These are phyloP conservation scores for Ammodytes dubius DNA, from an alignment of 2,113 vertebrate species.

Conservation along the genomic window DNA sequence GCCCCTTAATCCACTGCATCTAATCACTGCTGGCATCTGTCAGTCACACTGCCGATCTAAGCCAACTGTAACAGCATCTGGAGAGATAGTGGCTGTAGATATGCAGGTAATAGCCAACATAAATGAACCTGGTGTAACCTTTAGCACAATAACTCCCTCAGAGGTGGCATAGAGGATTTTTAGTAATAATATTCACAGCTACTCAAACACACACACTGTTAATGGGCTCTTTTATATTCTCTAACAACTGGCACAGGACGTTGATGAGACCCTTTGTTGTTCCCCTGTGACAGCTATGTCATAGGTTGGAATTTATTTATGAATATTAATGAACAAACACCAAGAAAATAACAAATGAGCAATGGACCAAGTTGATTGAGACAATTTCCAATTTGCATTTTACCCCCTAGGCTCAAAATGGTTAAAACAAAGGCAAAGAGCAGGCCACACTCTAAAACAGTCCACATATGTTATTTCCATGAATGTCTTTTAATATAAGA, in stretches of 20 bases:
- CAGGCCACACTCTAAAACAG: not conserved
- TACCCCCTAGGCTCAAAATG: not conserved
- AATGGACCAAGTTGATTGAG: slow-evolving; percentile 2
- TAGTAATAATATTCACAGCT: slow-evolving; percentile 67
- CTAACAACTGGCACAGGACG: slow-evolving; percentile 51
- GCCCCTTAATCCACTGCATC: slow-evolving; percentile 63
- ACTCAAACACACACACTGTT: slow-evolving; percentile 64
- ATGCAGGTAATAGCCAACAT: slow-evolving; percentile 54
- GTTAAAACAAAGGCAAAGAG: not conserved
- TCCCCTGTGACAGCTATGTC: slow-evolving; percentile 65
- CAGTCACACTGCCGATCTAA: slow-evolving; percentile 75
- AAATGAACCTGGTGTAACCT: slow-evolving; percentile 64
- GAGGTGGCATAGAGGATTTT: slow-evolving; percentile 48
- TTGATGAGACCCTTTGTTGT: slow-evolving; percentile 44
- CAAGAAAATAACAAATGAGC: slow-evolving; percentile 23
- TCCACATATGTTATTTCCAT: not conserved
- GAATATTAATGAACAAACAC: slow-evolving; percentile 77
- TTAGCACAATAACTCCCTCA: slow-evolving; percentile 47
- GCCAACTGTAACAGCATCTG: slow-evolving; percentile 56
- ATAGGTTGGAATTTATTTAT: slow-evolving; percentile 61
- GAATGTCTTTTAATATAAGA: too few relatives aligned
- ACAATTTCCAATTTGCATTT: slow-evolving; percentile 17
- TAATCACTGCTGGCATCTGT: slow-evolving; percentile 82
- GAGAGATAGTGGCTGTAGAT: slow-evolving; percentile 33
- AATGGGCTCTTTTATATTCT: slow-evolving; percentile 71